Conservation (phyloP, 2,797 vertebrate species). For the Echiichthys vipera region DNA sequence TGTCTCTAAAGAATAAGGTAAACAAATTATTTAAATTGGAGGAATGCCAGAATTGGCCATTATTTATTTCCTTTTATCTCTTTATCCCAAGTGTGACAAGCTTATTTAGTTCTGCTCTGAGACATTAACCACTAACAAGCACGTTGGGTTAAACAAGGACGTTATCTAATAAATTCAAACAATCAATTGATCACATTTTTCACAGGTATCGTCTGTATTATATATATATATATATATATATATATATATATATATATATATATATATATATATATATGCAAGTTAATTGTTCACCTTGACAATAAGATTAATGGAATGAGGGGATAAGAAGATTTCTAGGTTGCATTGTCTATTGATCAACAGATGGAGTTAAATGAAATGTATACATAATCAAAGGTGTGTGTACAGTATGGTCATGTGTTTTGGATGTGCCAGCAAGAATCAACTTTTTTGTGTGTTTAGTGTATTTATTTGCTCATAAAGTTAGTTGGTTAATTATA, state of each 20-base stretch:
- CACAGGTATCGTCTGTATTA: background rate
- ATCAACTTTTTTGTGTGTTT: background rate
- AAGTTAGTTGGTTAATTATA: no score
- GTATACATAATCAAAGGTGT: background rate
- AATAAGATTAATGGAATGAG: background rate
- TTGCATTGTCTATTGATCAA: constrained; percentile 2
- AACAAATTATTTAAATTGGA: constrained; percentile 29
- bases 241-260: no score
- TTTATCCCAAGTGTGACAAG: constrained; percentile 18
- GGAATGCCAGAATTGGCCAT: constrained; percentile 7
- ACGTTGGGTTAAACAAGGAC: background rate
- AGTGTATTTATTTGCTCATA: background rate
- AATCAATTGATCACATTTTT: constrained; percentile 7
- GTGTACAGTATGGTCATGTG: background rate
- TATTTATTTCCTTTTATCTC: constrained; percentile 24
- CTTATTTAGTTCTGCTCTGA: constrained; percentile 15
- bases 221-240: no score
- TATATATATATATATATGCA: no score
- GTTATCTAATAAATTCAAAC: background rate
- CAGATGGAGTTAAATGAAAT: constrained; percentile 19
- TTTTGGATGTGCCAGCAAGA: background rate
- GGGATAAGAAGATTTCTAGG: background rate
- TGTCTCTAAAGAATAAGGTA: constrained; percentile 11
- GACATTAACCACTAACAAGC: constrained; percentile 2
- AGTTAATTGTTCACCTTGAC: background rate